phyloP scores from a whole-genome alignment of 1,140 invertebrate species.

The Thereuonema tuberculata region DNA sequence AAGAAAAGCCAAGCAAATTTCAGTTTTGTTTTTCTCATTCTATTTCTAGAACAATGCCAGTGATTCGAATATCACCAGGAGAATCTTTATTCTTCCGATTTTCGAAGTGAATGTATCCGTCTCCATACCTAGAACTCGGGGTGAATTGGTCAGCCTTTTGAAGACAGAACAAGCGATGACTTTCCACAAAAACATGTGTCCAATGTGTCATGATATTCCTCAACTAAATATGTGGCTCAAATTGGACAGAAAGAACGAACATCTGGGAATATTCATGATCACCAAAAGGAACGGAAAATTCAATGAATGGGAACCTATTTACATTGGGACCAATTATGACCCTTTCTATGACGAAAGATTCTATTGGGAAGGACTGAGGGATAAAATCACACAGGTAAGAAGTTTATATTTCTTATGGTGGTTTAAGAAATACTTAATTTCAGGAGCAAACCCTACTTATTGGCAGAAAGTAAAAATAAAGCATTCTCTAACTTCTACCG shows the following conservation, averaged over 20 bases:
- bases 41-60: no score
- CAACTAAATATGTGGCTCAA: constrained; percentile 18
- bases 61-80: not conserved
- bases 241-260: constrained; percentile 37
- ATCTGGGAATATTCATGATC: constrained; percentile 63
- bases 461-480: no score
- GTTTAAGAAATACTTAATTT: no score
- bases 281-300: constrained; percentile 64
- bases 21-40: no score
- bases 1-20: no score
- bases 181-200: constrained; percentile 26
- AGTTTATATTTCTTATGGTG: no score
- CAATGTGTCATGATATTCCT: constrained; percentile 25
- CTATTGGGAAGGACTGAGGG: constrained; percentile 77
- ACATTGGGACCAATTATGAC: constrained; percentile 57
- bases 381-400: constrained; percentile 40
- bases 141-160: constrained; percentile 41
- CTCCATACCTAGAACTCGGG: constrained; percentile 20
- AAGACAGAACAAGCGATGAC: constrained; percentile 22
- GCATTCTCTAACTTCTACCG: no score
- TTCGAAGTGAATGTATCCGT: constrained; percentile 24
- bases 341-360: constrained; percentile 44
- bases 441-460: no score
- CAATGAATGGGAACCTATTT: constrained; percentile 74
- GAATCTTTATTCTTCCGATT: constrained; percentile 30